phyloP scores from a whole-genome alignment of 2,888 invertebrate species.

The Amphipoea oculea region DNA sequence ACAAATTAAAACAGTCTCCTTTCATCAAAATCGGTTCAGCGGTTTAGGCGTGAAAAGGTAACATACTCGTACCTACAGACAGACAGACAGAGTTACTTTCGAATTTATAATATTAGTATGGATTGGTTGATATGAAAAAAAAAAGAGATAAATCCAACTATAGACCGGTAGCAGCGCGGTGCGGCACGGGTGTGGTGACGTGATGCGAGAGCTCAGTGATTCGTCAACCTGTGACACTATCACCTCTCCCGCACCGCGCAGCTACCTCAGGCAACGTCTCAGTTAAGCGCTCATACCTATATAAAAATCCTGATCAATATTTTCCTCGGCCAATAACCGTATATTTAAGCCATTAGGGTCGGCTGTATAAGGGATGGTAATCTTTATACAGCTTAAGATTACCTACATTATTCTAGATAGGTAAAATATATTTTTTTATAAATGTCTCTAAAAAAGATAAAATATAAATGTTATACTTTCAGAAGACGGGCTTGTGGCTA shows the following conservation, averaged over 20 bases:
- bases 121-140: background rate
- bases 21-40: too few species aligned
- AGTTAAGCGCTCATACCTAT: slow-evolving; percentile 25
- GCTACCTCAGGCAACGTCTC: too few species aligned
- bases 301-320: slow-evolving; percentile 59
- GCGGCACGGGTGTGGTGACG: too few species aligned
- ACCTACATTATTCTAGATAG: slow-evolving; percentile 45
- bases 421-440: slow-evolving; percentile 7
- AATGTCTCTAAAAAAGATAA: background rate
- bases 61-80: too few species aligned
- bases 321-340: slow-evolving; percentile 67
- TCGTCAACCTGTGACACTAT: too few species aligned
- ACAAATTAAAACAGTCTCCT: too few species aligned
- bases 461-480: slow-evolving; percentile 1
- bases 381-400: slow-evolving; percentile 50
- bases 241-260: too few species aligned
- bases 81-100: too few species aligned
- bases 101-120: too few species aligned
- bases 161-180: too few species aligned
- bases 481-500: background rate
- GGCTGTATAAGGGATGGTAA: slow-evolving; percentile 59
- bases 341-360: slow-evolving; percentile 64
- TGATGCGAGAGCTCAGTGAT: too few species aligned
- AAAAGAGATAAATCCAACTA: slow-evolving; percentile 22
- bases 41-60: too few species aligned